phyloP scores from a whole-genome alignment of 2,113 vertebrate species.

The Epinephelus cyanopodus region DNA sequence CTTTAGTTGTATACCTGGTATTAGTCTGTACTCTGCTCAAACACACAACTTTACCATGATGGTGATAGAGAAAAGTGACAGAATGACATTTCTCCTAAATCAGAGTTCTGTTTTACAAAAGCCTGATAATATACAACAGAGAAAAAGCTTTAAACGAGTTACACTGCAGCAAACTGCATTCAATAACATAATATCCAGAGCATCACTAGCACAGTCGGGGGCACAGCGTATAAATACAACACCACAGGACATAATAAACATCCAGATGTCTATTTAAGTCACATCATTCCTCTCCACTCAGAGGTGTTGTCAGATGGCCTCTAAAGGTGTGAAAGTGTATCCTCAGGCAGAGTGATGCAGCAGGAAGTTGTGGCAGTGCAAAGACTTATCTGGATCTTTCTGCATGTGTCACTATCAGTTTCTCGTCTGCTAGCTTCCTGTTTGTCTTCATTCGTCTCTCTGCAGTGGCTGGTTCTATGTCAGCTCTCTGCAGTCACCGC shows the following conservation, averaged over 20 bases:
- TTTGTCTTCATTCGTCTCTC: constrained; percentile 35
- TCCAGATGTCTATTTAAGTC: constrained; percentile 55
- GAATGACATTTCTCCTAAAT: not conserved
- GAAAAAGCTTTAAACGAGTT: not conserved
- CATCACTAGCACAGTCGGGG: not conserved
- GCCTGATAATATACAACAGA: not conserved
- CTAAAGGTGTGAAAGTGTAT: constrained; percentile 67
- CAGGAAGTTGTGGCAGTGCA: constrained; percentile 45
- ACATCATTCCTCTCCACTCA: constrained; percentile 24
- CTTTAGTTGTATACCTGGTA: not conserved
- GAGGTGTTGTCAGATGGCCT: constrained; percentile 71
- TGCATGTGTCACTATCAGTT: constrained; percentile 29
- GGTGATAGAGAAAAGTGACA: not conserved
- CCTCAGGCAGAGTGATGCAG: constrained; percentile 61
- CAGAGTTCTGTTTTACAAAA: not conserved
- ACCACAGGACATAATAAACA: constrained; percentile 21
- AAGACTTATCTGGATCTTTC: constrained; percentile 42
- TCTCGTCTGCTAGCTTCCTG: constrained; percentile 40
- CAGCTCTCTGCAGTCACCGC: constrained; percentile 29
- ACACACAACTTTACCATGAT: not conserved
- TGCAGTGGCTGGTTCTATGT: not conserved
- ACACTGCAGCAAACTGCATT: not conserved
- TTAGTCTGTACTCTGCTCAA: not conserved
- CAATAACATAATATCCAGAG: not conserved
- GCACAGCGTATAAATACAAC: constrained; percentile 33